Conservation (phyloP, 2,797 vertebrate genomes). For the Eospalax fontanierii region DNA sequence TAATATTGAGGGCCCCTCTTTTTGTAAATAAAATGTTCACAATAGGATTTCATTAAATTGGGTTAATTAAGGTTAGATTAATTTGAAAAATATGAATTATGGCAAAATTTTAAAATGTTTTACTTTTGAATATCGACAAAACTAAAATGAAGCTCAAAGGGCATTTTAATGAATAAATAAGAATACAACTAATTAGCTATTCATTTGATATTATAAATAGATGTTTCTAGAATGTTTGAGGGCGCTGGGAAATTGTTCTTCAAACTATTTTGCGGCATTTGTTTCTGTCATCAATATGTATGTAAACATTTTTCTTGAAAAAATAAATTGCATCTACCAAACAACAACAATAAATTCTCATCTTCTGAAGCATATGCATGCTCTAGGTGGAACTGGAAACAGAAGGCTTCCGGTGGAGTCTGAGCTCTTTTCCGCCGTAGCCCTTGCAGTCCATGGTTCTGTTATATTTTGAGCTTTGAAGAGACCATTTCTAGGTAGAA, state of each 20-base stretch:
- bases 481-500: not conserved
- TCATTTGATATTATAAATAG: slow-evolving; percentile 63
- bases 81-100: slow-evolving; percentile 59
- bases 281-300: slow-evolving; percentile 23
- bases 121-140: slow-evolving; percentile 56
- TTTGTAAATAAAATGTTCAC: slow-evolving; percentile 49
- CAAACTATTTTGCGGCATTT: slow-evolving; percentile 23
- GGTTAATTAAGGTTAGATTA: slow-evolving; percentile 50
- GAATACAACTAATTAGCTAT: slow-evolving; percentile 61
- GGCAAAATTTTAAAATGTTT: slow-evolving; percentile 23
- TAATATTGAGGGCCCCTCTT: not conserved
- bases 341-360: not conserved
- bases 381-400: not conserved
- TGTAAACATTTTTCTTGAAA: slow-evolving; percentile 56
- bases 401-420: not conserved
- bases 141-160: slow-evolving; percentile 57
- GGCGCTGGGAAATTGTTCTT: slow-evolving; percentile 47
- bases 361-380: not conserved
- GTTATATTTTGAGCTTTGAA: slow-evolving; percentile 48
- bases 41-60: slow-evolving; percentile 60
- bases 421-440: not conserved
- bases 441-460: not conserved
- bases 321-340: slow-evolving; percentile 42
- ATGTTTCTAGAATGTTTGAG: slow-evolving; percentile 65
- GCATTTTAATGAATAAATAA: slow-evolving; percentile 63